Conservation (phyloP, 2,888 invertebrate species). For the Drosophila yooni region DNA sequence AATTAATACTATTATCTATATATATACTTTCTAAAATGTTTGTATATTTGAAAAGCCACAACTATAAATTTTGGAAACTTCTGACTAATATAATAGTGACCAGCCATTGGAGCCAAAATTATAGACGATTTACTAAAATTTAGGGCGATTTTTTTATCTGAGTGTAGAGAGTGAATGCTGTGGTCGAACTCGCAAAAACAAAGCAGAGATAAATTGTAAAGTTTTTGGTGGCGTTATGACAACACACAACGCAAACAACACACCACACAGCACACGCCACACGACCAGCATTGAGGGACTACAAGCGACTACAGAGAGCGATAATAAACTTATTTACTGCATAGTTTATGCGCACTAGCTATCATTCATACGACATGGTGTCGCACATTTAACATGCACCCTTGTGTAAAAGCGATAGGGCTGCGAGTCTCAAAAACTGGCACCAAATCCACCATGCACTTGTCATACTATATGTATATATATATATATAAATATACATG, state of each 20-base stretch:
- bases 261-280: conserved; percentile 2
- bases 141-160: neutral
- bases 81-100: no score
- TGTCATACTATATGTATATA: conserved; percentile 12
- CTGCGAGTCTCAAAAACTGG: conserved; percentile 30
- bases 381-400: conserved; percentile 73
- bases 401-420: conserved; percentile 73
- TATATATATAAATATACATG: neutral
- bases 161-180: neutral
- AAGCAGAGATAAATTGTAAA: conserved; percentile 35
- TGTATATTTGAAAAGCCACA: neutral
- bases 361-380: conserved; percentile 78
- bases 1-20: neutral
- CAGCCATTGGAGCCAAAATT: neutral
- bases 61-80: no score
- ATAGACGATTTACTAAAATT: neutral
- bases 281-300: conserved; percentile 32
- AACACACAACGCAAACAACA: conserved; percentile 8
- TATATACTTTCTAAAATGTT: no score
- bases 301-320: conserved; percentile 33
- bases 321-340: conserved; percentile 83
- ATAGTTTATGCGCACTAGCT: conserved; percentile 78
- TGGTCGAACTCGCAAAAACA: conserved; percentile 31
- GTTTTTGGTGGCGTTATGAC: conserved; percentile 24
- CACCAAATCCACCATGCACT: conserved; percentile 19